Conservation (phyloP, 2,888 invertebrate species). For the Rhagium mordax region DNA sequence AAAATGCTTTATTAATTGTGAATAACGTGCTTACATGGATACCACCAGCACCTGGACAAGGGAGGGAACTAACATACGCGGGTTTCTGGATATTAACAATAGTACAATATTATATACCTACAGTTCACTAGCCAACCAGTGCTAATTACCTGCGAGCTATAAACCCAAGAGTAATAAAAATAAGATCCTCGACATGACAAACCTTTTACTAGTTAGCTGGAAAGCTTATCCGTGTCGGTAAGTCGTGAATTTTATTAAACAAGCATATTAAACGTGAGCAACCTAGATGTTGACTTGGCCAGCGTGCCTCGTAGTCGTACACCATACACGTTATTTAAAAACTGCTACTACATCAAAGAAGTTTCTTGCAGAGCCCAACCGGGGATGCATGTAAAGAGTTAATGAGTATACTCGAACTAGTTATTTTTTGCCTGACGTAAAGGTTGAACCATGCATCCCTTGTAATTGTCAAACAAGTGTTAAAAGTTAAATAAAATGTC, state of each 20-base stretch:
- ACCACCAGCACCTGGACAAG: no score
- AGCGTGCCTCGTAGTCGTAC: background rate
- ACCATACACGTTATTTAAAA: background rate
- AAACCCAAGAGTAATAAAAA: no score
- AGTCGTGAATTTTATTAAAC: background rate
- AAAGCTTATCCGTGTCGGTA: background rate
- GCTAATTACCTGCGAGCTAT: no score
- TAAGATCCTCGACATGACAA: no score
- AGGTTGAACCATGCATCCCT: background rate
- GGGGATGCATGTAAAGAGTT: background rate
- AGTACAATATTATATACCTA: no score
- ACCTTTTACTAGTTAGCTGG: background rate
- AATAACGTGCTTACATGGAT: no score
- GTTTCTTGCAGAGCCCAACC: background rate
- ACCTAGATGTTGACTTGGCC: background rate
- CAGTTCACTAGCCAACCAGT: no score
- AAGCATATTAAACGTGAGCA: background rate
- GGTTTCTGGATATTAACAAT: no score
- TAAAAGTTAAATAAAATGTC: background rate
- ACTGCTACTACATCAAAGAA: conserved; percentile 4
- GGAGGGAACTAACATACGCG: no score
- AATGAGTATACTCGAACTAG: conserved; percentile 1
- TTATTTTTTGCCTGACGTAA: background rate
- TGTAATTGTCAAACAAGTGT: background rate
- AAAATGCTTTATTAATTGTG: no score